Evolutionary conservation across 2,888 invertebrate species (phyloP).

Genomic region (Drosophila koepferae): DNA sequence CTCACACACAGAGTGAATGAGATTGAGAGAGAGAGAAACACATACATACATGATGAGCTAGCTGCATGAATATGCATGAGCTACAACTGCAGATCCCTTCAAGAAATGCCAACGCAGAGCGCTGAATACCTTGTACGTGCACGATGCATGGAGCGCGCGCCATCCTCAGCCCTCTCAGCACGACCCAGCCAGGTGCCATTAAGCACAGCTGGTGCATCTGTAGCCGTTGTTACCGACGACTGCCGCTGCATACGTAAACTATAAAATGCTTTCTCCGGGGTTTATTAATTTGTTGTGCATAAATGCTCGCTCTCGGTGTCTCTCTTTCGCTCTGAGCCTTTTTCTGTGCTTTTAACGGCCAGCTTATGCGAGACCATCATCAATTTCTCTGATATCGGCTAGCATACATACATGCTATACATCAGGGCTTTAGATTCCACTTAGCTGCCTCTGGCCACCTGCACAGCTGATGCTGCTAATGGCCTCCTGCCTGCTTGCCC

Average conservation of each 20-base stretch:
- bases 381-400: slow-evolving; percentile 59
- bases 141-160: background rate
- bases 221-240: slow-evolving; percentile 28
- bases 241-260: slow-evolving; percentile 50
- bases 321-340: background rate
- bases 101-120: slow-evolving; percentile 46
- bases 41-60: background rate
- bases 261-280: slow-evolving; percentile 35
- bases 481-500: slow-evolving; percentile 12
- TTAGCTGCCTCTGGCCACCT: background rate
- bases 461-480: slow-evolving; percentile 33
- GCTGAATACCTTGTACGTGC: slow-evolving; percentile 32
- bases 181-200: slow-evolving; percentile 51
- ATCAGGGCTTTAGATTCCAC: slow-evolving; percentile 4
- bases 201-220: slow-evolving; percentile 45
- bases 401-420: slow-evolving; percentile 37
- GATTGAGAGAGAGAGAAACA: background rate
- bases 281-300: slow-evolving; percentile 66
- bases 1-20: background rate
- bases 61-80: slow-evolving; percentile 56
- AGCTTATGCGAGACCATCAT: slow-evolving; percentile 45
- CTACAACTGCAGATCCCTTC: slow-evolving; percentile 46
- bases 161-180: background rate
- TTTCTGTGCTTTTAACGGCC: slow-evolving; percentile 25
- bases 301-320: slow-evolving; percentile 26